Evolutionary conservation across 2,797 vertebrate species (phyloP), one percentile per base, ranked within the genome.

Genomic region (Chiroxiphia lanceolata): DNA sequence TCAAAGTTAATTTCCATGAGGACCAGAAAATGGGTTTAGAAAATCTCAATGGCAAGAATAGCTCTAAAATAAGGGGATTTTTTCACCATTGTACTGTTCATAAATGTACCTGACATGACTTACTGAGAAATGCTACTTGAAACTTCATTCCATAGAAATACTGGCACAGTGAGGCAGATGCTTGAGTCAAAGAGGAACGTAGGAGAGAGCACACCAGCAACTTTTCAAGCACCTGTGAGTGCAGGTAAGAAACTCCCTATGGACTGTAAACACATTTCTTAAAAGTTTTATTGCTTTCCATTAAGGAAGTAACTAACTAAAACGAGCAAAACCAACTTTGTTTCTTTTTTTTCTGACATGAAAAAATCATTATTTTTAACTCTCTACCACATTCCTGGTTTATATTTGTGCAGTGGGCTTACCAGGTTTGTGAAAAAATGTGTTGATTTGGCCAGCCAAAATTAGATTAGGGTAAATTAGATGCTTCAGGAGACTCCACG

Each of bases 151-250:
- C 57, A 7, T 87, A 98, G 98, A 96, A 98, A 96, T 97, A 33
- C 97, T 87, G 78, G 97, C 71, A 98, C 98, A 53, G 98, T 98
- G 86, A 98, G 98, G 59, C 98, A 98, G 80, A 97, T 98, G 97
- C 91, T 98, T 81, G 98, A 98, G 71, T 98, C 98, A 75, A 98
- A 98, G 90, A 98, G 98, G 94, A 98, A 93, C 87, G 79, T 95
- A 80, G 97, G 91, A 57, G 98, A 98, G 78, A 97, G 71, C n/a
- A 75, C 94, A 81, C 70, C 97, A 34, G 67, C 95, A 83, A 93
- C 97, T 77, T 95, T 98, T 92, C 98, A 97, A 72, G 54, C 97
- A 36, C 92, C 98, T 93, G 71, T 90, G 61, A 98, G 94, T 97
- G 65, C 98, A 97, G 98, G 98, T 98, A 96, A 97, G 86, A 87